Evolutionary conservation across 2,888 invertebrate species (phyloP).

Genomic region (Keiferia lycopersicella): DNA sequence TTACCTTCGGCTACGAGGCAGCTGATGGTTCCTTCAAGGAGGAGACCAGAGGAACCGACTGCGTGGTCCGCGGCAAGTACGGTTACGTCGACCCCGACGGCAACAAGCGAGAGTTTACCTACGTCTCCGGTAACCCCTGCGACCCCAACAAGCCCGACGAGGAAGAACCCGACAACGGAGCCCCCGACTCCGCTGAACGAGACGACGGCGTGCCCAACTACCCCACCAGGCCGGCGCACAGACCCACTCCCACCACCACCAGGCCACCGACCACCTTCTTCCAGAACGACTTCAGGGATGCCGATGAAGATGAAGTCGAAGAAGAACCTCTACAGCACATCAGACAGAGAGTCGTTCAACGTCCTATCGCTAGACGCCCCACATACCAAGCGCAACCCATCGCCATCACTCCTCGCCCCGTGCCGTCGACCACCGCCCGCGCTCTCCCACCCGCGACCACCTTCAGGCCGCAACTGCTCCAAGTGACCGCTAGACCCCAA

Average conservation of each 20-base stretch:
- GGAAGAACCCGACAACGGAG: slow-evolving; percentile 79
- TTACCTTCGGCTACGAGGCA: slow-evolving; percentile 92
- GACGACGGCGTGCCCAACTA: slow-evolving; percentile 84
- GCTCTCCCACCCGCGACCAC: slow-evolving; percentile 84
- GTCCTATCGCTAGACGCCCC: slow-evolving; percentile 66
- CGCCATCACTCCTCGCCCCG: slow-evolving; percentile 83
- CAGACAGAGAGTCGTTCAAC: slow-evolving; percentile 74
- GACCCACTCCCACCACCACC: slow-evolving; percentile 75
- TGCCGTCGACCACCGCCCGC: slow-evolving; percentile 71
- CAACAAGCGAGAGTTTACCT: slow-evolving; percentile 92
- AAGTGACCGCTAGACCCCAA: slow-evolving; percentile 80
- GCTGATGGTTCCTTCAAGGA: slow-evolving; percentile 94
- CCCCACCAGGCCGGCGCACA: slow-evolving; percentile 70
- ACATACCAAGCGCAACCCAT: slow-evolving; percentile 76
- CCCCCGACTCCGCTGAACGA: slow-evolving; percentile 80
- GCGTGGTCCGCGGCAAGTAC: slow-evolving; percentile 92
- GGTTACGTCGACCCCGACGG: slow-evolving; percentile 94
- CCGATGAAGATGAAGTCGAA: slow-evolving; percentile 82
- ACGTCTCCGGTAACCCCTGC: slow-evolving; percentile 92
- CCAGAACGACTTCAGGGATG: slow-evolving; percentile 86
- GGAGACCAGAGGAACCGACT: slow-evolving; percentile 92
- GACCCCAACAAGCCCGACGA: slow-evolving; percentile 91
- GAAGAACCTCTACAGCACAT: slow-evolving; percentile 77
- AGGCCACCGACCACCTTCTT: slow-evolving; percentile 85
- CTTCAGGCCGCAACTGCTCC: slow-evolving; percentile 83